phyloP scores from a whole-genome alignment of 2,888 invertebrate genomes.

The Trichogramma evanescens region DNA sequence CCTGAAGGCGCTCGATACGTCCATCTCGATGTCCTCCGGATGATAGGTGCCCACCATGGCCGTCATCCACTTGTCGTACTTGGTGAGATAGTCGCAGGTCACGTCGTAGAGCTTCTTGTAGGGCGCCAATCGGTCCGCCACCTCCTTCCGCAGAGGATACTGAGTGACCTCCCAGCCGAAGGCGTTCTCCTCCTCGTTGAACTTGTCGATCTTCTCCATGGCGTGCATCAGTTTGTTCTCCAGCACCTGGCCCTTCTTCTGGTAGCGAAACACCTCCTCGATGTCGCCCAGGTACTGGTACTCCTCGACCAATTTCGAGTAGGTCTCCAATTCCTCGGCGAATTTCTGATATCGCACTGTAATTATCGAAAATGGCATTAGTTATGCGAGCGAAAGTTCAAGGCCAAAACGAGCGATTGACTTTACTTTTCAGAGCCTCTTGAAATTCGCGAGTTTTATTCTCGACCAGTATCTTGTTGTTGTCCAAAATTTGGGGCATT shows the following conservation, averaged over 20 bases:
- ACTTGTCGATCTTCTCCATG: conserved; percentile 75
- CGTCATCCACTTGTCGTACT: conserved; percentile 79
- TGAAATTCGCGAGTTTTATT: conserved; percentile 81
- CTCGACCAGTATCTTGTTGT: conserved; percentile 69
- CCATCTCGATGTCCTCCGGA: conserved; percentile 84
- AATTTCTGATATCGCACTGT: conserved; percentile 69
- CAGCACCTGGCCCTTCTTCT: conserved; percentile 67
- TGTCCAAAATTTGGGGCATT: conserved; percentile 74
- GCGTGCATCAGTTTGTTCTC: conserved; percentile 70
- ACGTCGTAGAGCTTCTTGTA: conserved; percentile 83
- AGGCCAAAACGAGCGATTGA: not conserved
- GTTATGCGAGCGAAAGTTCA: not conserved
- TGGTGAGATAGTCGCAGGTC: conserved; percentile 75
- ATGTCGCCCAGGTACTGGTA: conserved; percentile 81
- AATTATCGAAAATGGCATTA: not conserved
- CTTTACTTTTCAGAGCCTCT: conserved; percentile 60
- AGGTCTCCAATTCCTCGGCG: conserved; percentile 72
- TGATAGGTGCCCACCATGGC: conserved; percentile 70
- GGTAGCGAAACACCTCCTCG: conserved; percentile 72
- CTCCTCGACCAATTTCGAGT: conserved; percentile 74
- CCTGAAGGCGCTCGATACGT: conserved; percentile 55
- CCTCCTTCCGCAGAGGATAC: conserved; percentile 74
- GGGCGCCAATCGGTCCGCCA: conserved; percentile 74
- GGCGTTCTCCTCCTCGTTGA: conserved; percentile 84
- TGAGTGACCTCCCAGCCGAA: conserved; percentile 87